phyloP scores from a whole-genome alignment of 2,113 vertebrate genomes.

The Sceloporus undulatus region DNA sequence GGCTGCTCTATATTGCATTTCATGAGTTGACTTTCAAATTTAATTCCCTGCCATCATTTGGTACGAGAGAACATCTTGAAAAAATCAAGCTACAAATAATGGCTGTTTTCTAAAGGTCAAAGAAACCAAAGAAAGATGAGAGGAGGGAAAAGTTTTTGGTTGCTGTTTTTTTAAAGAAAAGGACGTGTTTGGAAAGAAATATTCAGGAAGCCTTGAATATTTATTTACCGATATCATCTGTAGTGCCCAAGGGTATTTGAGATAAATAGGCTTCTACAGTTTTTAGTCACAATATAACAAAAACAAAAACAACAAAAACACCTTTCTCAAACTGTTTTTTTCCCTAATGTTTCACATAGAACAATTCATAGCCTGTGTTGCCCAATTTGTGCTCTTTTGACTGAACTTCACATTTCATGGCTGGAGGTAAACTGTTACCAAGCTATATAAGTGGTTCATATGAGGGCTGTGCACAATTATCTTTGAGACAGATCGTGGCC shows the following conservation, averaged over 20 bases:
- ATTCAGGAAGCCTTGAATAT: conserved; percentile 68
- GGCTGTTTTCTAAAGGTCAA: conserved; percentile 66
- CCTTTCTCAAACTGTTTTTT: conserved; percentile 59
- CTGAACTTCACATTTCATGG: conserved; percentile 43
- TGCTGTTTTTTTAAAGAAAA: background rate
- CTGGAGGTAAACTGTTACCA: conserved; percentile 21
- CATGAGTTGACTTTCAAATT: conserved; percentile 65
- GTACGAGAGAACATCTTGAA: conserved; percentile 63
- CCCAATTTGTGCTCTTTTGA: conserved; percentile 51
- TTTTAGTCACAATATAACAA: conserved; percentile 49
- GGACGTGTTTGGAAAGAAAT: conserved; percentile 66
- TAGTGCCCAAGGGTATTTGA: conserved; percentile 67
- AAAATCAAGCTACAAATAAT: conserved; percentile 66
- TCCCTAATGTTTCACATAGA: conserved; percentile 59
- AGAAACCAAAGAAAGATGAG: conserved; percentile 47
- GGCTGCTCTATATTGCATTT: conserved; percentile 62
- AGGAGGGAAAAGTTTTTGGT: fast-evolving
- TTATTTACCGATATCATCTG: conserved; percentile 68
- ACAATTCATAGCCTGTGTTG: conserved; percentile 26
- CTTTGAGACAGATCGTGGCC: too few relatives aligned
- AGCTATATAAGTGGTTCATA: conserved; percentile 27
- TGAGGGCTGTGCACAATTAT: too few relatives aligned
- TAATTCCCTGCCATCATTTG: conserved; percentile 62
- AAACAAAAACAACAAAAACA: conserved; percentile 27
- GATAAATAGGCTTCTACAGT: conserved; percentile 53